These are phyloP conservation scores for Apus apus DNA, from an alignment of 2,113 vertebrate species.

Conservation along the genomic window DNA sequence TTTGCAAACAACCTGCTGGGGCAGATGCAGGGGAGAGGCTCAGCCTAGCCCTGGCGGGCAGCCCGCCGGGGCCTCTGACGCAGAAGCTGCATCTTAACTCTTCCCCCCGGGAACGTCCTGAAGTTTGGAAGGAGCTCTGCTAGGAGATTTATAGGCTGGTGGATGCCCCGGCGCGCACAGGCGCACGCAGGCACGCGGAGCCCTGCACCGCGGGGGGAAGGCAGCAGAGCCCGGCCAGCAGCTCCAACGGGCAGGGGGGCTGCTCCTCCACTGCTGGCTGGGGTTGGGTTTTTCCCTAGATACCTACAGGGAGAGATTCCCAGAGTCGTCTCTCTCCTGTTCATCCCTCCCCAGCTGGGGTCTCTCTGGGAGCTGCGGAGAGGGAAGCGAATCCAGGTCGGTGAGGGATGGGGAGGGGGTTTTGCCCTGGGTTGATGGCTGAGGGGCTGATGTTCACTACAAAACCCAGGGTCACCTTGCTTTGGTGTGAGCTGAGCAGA, in stretches of 20 bases:
- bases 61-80: conserved; percentile 73
- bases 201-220: background rate
- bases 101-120: conserved; percentile 66
- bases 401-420: background rate
- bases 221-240: background rate
- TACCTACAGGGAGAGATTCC: rapidly evolving
- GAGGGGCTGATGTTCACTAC: rapidly evolving
- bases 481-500: background rate
- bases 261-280: background rate
- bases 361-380: background rate
- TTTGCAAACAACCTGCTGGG: conserved; percentile 70
- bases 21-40: conserved; percentile 66
- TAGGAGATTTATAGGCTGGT: conserved; percentile 59
- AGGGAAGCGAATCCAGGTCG: rapidly evolving
- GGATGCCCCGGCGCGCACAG: background rate
- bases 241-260: background rate
- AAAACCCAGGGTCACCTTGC: background rate
- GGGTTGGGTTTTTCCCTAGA: rapidly evolving
- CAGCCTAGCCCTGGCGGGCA: conserved; percentile 56
- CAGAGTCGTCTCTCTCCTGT: background rate
- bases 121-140: conserved; percentile 55
- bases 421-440: background rate
- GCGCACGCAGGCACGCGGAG: background rate
- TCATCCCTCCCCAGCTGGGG: too few relatives aligned
- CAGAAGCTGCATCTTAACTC: conserved; percentile 71